Percentiles rank a stretch among this genome's conserved stretches.
Evolutionary conservation across 2,113 vertebrate genomes (phyloP).

Genomic region (Vireo altiloquus): DNA sequence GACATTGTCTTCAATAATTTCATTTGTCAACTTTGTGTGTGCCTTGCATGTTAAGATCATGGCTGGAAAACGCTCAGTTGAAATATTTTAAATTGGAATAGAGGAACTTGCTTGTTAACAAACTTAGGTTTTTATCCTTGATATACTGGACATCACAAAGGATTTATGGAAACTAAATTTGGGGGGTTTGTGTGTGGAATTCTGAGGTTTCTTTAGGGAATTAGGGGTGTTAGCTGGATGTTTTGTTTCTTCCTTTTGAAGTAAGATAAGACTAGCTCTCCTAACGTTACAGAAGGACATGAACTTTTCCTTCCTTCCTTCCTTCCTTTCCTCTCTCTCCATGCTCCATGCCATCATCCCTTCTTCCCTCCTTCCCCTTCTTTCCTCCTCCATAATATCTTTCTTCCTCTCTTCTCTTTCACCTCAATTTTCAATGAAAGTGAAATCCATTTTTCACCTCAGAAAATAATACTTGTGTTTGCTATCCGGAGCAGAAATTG

Average conservation of each 20-base stretch:
- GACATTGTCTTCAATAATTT: conserved; percentile 65
- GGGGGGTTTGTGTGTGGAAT: neutral
- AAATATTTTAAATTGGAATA: conserved; percentile 5
- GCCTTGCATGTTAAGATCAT: conserved; percentile 48
- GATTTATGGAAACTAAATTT: neutral
- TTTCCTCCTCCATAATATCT: no score
- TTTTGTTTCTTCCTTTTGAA: neutral
- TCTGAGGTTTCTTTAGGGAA: neutral
- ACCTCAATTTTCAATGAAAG: neutral
- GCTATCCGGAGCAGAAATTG: neutral
- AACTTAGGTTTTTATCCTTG: neutral
- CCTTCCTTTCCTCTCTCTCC: no score
- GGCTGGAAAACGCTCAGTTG: neutral
- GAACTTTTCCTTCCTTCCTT: fast-evolving
- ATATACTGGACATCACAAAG: neutral
- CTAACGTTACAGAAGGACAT: neutral
- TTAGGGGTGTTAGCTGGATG: fast-evolving
- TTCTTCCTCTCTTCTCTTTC: neutral
- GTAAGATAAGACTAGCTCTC: neutral
- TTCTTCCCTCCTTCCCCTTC: neutral
- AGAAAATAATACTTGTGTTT: neutral
- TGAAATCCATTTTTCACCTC: neutral
- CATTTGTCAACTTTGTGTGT: conserved; percentile 56
- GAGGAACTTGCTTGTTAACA: neutral
- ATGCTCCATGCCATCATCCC: no score